Evolutionary conservation across 2,888 invertebrate species (phyloP).

Genomic region (Drosophila lacicola): DNA sequence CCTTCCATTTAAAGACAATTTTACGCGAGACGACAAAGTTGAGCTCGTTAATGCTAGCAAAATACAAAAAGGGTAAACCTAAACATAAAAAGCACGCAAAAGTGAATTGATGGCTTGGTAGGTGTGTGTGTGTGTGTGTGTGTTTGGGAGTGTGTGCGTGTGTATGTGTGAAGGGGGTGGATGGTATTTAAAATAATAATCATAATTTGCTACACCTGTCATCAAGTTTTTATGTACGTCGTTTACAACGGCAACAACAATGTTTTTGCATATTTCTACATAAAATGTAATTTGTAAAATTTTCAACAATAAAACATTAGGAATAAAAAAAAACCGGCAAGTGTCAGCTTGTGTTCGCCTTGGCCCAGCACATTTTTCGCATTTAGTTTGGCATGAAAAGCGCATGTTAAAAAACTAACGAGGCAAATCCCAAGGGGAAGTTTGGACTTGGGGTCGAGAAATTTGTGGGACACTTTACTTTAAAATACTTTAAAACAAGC

Average conservation of each 20-base stretch:
- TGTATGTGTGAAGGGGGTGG: background rate
- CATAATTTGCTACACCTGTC: slow-evolving; percentile 73
- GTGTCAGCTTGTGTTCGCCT: slow-evolving; percentile 40
- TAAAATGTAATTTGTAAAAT: slow-evolving; percentile 72
- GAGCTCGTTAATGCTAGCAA: background rate
- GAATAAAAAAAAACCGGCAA: slow-evolving; percentile 55
- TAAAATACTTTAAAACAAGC: too few relatives aligned
- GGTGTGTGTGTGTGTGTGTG: background rate
- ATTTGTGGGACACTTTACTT: too few relatives aligned
- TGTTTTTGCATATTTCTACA: slow-evolving; percentile 48
- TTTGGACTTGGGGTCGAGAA: too few relatives aligned
- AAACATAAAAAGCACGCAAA: slow-evolving; percentile 18
- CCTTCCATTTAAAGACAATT: background rate
- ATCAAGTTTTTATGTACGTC: slow-evolving; percentile 55
- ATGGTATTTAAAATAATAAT: slow-evolving; percentile 71
- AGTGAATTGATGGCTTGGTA: slow-evolving; percentile 16
- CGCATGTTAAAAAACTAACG: slow-evolving; percentile 56
- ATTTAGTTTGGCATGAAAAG: slow-evolving; percentile 61
- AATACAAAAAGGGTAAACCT: background rate
- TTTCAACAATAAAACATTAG: slow-evolving; percentile 68
- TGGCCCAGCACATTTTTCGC: slow-evolving; percentile 54
- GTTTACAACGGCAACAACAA: slow-evolving; percentile 37
- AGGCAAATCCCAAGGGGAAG: background rate
- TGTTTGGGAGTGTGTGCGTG: slow-evolving; percentile 4
- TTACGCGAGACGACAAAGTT: slow-evolving; percentile 4